Evolutionary conservation across 2,113 vertebrate species (phyloP).

Genomic region (Chlorocebus sabaeus): DNA sequence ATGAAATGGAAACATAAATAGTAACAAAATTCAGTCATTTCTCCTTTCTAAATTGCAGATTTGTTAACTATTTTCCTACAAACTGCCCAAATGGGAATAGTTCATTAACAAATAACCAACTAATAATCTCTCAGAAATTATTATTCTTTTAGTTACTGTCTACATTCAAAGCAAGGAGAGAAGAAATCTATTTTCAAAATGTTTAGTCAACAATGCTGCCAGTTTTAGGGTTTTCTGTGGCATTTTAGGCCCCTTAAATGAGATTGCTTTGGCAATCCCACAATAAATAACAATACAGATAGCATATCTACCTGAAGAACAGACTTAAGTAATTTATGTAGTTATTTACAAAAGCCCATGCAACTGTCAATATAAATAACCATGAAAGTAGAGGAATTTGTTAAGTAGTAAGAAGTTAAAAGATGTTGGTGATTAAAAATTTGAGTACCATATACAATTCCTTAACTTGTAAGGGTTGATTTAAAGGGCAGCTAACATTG

Average conservation of each 20-base stretch:
- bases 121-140: background rate
- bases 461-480: background rate
- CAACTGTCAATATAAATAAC: background rate
- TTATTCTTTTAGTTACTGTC: background rate
- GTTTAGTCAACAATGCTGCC: background rate
- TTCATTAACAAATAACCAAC: slow-evolving; percentile 11
- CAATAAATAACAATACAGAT: background rate
- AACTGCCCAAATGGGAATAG: background rate
- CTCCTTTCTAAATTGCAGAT: background rate
- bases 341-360: slow-evolving; percentile 22
- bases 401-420: background rate
- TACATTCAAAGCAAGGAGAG: background rate
- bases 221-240: background rate
- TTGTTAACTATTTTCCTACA: slow-evolving; percentile 14
- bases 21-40: slow-evolving; percentile 11
- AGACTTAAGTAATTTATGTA: background rate
- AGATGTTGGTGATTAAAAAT: background rate
- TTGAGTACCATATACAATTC: background rate
- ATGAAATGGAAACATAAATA: background rate
- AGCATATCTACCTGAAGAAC: background rate
- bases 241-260: background rate
- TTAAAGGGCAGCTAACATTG: background rate
- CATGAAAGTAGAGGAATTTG: background rate
- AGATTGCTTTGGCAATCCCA: background rate
- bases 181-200: background rate